These are phyloP conservation scores for Sialis fuliginosa DNA, from an alignment of 2,888 invertebrate species.

Conservation along the genomic window DNA sequence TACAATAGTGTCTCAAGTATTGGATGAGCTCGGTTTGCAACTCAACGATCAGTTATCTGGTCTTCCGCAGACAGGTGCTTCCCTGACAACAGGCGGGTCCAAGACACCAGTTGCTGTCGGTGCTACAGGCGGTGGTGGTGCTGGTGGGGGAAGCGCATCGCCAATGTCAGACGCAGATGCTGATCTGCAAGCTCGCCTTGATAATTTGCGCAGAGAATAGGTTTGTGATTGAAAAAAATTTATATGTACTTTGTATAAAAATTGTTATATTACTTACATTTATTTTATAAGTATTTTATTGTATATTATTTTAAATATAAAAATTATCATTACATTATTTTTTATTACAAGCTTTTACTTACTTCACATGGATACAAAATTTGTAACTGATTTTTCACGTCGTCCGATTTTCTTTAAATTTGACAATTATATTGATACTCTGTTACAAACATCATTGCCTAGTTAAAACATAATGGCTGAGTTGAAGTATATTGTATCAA, in stretches of 20 bases:
- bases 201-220: slow-evolving; percentile 81
- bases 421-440: too few relatives aligned
- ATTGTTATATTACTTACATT: background rate
- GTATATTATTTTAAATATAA: background rate
- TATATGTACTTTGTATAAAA: background rate
- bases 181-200: slow-evolving; percentile 89
- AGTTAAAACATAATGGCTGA: too few relatives aligned
- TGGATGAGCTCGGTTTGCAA: slow-evolving; percentile 94
- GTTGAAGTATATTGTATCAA: too few relatives aligned
- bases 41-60: slow-evolving; percentile 83
- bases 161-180: slow-evolving; percentile 77
- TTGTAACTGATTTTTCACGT: too few relatives aligned
- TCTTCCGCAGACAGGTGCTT: slow-evolving; percentile 51
- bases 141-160: slow-evolving; percentile 28
- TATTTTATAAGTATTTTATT: background rate
- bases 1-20: slow-evolving; percentile 85
- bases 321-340: background rate
- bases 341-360: too few relatives aligned
- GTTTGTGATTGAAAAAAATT: background rate
- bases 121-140: slow-evolving; percentile 24
- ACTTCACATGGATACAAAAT: too few relatives aligned
- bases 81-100: slow-evolving; percentile 33
- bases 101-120: slow-evolving; percentile 44
- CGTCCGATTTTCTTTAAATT: too few relatives aligned
- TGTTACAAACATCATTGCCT: too few relatives aligned